Percentiles rank a stretch among this genome's conserved stretches.
phyloP scores from a whole-genome alignment of 2,113 vertebrate species.

The Chauna torquata region DNA sequence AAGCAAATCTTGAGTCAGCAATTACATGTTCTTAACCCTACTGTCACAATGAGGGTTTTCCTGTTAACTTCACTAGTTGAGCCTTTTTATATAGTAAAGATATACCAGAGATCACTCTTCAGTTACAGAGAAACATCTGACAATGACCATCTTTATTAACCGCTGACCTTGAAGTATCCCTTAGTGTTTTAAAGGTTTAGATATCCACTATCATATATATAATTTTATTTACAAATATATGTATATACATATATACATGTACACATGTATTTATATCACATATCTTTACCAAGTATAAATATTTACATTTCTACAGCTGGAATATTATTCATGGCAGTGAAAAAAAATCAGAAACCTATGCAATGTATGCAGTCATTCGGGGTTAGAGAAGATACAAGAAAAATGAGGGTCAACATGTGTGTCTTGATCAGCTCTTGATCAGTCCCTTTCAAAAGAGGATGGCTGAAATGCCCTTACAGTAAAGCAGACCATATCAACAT shows the following conservation, averaged over 20 bases:
- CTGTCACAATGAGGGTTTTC: not conserved
- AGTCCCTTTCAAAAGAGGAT: not conserved
- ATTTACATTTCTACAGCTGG: not conserved
- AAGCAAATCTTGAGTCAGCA: not conserved
- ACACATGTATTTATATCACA: rapidly evolving
- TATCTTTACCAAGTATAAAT: not conserved
- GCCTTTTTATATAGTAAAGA: not conserved
- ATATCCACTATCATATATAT: not conserved
- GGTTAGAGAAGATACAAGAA: not conserved
- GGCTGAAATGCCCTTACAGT: not conserved
- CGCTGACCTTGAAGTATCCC: not conserved
- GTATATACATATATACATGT: not conserved
- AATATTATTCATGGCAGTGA: not conserved
- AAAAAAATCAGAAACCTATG: not conserved
- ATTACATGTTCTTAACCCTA: not conserved
- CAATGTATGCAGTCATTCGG: not conserved
- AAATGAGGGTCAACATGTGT: not conserved
- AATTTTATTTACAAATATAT: not conserved
- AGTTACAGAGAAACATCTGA: not conserved
- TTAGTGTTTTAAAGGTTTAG: not conserved
- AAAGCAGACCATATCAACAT: not conserved
- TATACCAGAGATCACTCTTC: not conserved
- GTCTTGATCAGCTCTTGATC: not conserved
- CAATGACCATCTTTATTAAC: not conserved
- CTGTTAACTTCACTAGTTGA: not conserved